Evolutionary conservation across 2,113 vertebrate species (phyloP).

Genomic region (Steatornis caripensis): DNA sequence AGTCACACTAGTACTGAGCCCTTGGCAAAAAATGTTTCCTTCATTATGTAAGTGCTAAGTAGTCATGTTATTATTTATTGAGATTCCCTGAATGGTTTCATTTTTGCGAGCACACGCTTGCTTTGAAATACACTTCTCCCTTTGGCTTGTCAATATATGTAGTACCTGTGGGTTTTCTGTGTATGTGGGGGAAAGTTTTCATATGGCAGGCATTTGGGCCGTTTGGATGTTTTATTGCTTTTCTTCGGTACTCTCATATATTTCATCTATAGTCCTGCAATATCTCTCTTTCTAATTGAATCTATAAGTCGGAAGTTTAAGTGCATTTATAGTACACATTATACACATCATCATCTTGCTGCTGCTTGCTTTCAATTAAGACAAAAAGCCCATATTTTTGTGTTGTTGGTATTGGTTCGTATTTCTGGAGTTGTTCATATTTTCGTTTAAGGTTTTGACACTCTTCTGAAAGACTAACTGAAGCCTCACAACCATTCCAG

Average conservation of each 20-base stretch:
- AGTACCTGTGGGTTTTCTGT: slow-evolving; percentile 9
- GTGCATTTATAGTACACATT: neutral
- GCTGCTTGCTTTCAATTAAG: neutral
- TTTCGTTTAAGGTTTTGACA: neutral
- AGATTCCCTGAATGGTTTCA: slow-evolving; percentile 24
- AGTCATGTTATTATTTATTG: slow-evolving; percentile 5
- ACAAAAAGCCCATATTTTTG: neutral
- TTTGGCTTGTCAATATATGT: slow-evolving; percentile 49
- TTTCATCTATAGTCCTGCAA: slow-evolving; percentile 10
- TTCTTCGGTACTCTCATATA: neutral
- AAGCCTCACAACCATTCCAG: neutral
- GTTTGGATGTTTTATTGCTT: slow-evolving; percentile 23
- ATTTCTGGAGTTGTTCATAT: neutral
- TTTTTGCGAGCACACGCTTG: neutral
- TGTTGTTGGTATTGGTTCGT: neutral
- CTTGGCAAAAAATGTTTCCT: slow-evolving; percentile 30
- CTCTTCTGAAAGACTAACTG: neutral
- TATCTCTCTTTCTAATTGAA: neutral
- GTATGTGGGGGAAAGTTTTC: neutral
- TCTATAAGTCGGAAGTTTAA: neutral
- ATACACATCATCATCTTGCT: neutral
- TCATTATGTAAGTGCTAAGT: slow-evolving; percentile 38
- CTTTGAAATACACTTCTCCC: neutral
- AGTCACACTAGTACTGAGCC: neutral
- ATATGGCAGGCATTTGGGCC: neutral